A percentile compares a stretch with the other conserved stretches of the same genome.
phyloP scores from a whole-genome alignment of 1,140 invertebrate species.

The Aphaenogaster ashmeadi region DNA sequence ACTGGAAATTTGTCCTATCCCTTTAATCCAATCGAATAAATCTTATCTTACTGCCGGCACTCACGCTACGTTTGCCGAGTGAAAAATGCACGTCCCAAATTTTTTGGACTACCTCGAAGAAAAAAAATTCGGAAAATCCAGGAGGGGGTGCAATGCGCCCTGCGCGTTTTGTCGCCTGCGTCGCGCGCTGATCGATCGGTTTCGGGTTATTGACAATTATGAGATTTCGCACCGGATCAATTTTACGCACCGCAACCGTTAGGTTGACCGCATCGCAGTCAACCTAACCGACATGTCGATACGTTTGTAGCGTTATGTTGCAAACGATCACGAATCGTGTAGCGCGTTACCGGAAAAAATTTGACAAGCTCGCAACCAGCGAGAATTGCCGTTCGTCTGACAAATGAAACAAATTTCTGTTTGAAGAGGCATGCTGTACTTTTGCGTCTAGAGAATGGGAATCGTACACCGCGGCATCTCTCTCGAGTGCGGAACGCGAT shows the following conservation, averaged over 20 bases:
- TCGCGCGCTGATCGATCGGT: conserved; percentile 23
- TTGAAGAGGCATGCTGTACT: conserved; percentile 23
- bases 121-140: conserved; percentile 30
- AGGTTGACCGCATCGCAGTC: conserved; percentile 56
- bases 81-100: conserved; percentile 18
- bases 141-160: not conserved
- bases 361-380: conserved; percentile 45
- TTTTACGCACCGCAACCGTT: conserved; percentile 43
- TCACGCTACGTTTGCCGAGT: conserved; percentile 13
- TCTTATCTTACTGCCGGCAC: conserved; percentile 19
- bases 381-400: conserved; percentile 27
- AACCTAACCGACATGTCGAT: conserved; percentile 46
- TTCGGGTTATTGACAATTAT: conserved; percentile 58
- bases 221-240: conserved; percentile 54
- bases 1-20: conserved; percentile 29
- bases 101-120: not conserved
- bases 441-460: conserved; percentile 24
- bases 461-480: not conserved
- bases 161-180: not conserved
- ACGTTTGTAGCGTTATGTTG: conserved; percentile 23
- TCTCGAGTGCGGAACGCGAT: not conserved
- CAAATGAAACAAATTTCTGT: conserved; percentile 53
- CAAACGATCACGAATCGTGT: conserved; percentile 28
- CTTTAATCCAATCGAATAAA: conserved; percentile 51
- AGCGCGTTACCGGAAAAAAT: conserved; percentile 48